Conservation (phyloP, 2,797 vertebrate genomes). For the Phoeniculus purpureus region DNA sequence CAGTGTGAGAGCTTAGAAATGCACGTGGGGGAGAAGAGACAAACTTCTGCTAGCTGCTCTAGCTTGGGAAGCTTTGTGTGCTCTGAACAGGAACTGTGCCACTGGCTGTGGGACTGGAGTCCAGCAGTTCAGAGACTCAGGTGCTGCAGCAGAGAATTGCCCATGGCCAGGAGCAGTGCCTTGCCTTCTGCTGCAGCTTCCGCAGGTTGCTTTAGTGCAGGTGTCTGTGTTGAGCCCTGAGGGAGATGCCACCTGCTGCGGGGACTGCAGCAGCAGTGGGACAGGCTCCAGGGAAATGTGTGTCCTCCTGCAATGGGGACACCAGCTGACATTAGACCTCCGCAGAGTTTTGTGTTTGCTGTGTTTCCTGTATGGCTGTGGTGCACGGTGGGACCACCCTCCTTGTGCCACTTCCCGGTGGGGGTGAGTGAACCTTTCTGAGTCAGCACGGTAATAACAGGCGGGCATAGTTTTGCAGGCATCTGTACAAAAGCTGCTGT, state of each 20-base stretch:
- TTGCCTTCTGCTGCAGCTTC: not conserved
- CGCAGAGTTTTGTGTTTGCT: not conserved
- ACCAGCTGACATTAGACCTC: rapidly evolving
- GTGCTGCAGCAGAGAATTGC: not conserved
- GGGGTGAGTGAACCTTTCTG: not conserved
- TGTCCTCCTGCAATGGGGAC: rapidly evolving
- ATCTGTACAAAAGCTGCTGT: not conserved
- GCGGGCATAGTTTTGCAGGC: not conserved
- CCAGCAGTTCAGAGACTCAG: not conserved
- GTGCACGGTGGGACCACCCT: not conserved
- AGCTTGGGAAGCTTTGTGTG: not conserved
- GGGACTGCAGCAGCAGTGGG: not conserved
- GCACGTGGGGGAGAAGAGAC: not conserved
- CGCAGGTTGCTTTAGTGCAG: not conserved
- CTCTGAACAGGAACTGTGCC: rapidly evolving
- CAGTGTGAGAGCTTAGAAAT: not conserved
- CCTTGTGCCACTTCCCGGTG: rapidly evolving
- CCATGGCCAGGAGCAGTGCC: not conserved
- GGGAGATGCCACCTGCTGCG: rapidly evolving
- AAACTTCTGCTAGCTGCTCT: not conserved
- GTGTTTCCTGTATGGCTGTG: rapidly evolving
- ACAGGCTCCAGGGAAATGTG: rapidly evolving
- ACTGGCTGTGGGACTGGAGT: not conserved
- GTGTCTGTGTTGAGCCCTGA: not conserved
- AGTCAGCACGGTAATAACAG: rapidly evolving